Percentiles rank a stretch among this genome's conserved stretches.
Conservation (phyloP, 2,888 invertebrate species). For the Scaptomyza cyrtandrae region DNA sequence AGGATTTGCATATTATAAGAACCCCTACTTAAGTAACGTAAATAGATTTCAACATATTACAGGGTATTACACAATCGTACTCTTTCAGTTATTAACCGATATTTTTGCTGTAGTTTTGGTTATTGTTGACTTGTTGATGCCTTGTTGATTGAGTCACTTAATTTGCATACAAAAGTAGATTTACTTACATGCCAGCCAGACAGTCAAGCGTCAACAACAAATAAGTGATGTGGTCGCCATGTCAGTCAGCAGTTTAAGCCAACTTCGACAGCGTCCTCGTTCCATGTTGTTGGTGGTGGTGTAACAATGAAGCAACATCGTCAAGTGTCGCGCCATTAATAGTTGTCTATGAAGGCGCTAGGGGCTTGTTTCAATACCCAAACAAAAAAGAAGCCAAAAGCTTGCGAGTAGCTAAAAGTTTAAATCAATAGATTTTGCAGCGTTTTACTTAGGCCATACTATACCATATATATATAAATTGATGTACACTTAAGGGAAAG, state of each 20-base stretch:
- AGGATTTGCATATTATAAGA: too few species aligned
- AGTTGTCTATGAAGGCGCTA: conserved; percentile 62
- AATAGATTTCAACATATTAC: neutral
- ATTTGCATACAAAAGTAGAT: conserved; percentile 81
- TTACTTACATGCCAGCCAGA: conserved; percentile 74
- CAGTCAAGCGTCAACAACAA: conserved; percentile 54
- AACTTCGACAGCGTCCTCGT: conserved; percentile 9
- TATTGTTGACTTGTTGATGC: conserved; percentile 29
- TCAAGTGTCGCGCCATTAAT: conserved; percentile 67
- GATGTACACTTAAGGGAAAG: conserved; percentile 32
- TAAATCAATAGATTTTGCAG: conserved; percentile 72
- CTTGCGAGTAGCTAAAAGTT: conserved; percentile 65
- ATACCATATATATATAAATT: conserved; percentile 11
- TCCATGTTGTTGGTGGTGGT: conserved; percentile 31
- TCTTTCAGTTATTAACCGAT: neutral
- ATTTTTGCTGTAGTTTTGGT: conserved; percentile 7
- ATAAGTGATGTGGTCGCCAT: conserved; percentile 23
- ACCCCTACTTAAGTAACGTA: too few species aligned
- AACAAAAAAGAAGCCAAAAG: conserved; percentile 34
- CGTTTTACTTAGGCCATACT: conserved; percentile 51
- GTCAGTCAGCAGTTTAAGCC: conserved; percentile 24
- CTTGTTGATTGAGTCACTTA: conserved; percentile 79
- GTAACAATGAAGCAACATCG: conserved; percentile 43
- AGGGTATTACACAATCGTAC: conserved; percentile 23
- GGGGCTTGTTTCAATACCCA: conserved; percentile 58